Percentiles rank a stretch among this genome's conserved stretches.
Evolutionary conservation across 2,888 invertebrate genomes (phyloP).

Genomic region (Allacma fusca): DNA sequence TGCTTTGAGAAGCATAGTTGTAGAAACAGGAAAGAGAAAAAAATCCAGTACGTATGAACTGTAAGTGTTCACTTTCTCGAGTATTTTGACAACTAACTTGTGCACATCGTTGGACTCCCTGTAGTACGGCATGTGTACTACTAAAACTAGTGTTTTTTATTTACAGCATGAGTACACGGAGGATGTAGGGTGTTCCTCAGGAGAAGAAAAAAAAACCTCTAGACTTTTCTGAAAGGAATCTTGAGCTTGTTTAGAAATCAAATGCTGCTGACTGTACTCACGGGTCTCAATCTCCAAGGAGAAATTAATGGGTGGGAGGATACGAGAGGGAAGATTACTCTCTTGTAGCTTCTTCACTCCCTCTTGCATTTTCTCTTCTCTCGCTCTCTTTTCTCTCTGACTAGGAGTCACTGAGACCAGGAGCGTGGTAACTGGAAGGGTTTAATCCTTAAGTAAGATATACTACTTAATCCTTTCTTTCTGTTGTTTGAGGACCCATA

Average conservation of each 20-base stretch:
- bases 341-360: neutral
- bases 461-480: conserved; percentile 12
- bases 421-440: no score
- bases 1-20: neutral
- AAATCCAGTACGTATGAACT: no score
- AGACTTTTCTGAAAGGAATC: neutral
- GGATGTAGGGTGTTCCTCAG: no score
- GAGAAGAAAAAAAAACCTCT: no score
- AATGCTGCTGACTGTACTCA: conserved; percentile 9
- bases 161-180: no score
- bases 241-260: conserved; percentile 10
- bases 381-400: no score
- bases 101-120: no score
- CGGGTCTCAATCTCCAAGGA: conserved; percentile 6
- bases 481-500: neutral
- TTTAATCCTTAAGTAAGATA: neutral
- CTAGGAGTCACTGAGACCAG: no score
- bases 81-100: no score
- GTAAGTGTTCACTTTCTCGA: no score
- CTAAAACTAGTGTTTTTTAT: no score
- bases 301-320: conserved; percentile 9
- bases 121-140: no score
- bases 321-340: conserved; percentile 21
- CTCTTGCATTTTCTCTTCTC: neutral
- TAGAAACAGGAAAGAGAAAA: neutral